Evolutionary conservation across 2,113 vertebrate species (phyloP).

Genomic region (Chloebia gouldiae): DNA sequence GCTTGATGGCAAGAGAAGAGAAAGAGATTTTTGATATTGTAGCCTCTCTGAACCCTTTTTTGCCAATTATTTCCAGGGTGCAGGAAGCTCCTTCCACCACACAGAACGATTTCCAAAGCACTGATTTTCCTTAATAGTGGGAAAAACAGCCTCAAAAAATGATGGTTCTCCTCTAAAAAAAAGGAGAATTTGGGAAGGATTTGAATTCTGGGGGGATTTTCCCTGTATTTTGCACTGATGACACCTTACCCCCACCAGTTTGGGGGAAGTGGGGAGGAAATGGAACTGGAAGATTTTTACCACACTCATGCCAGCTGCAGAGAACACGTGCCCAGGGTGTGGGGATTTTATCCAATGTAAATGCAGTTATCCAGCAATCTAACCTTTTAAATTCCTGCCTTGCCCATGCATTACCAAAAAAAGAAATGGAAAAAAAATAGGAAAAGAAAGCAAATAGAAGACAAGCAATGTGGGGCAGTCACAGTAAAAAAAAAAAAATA

Average conservation of each 20-base stretch:
- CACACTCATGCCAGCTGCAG: accelerated
- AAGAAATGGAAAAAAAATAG: background rate
- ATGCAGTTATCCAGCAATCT: background rate
- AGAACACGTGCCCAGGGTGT: background rate
- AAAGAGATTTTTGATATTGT: background rate
- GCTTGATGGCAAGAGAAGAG: background rate
- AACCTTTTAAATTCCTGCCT: background rate
- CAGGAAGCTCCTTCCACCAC: background rate
- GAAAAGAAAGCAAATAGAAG: background rate
- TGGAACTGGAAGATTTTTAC: background rate
- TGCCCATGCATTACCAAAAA: background rate
- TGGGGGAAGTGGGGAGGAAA: background rate
- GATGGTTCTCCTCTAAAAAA: accelerated
- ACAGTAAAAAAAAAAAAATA: no score
- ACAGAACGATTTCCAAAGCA: background rate
- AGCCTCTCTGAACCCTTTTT: background rate
- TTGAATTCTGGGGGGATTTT: background rate
- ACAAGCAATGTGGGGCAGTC: background rate
- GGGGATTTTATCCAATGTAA: background rate
- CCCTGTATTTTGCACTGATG: background rate
- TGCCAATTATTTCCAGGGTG: background rate
- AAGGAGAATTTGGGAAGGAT: background rate
- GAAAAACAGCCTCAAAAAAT: background rate
- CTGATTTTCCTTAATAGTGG: background rate
- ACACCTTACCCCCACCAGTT: background rate